Evolutionary conservation across 1,140 invertebrate species (phyloP).

Genomic region (Heliothis subflexa): DNA sequence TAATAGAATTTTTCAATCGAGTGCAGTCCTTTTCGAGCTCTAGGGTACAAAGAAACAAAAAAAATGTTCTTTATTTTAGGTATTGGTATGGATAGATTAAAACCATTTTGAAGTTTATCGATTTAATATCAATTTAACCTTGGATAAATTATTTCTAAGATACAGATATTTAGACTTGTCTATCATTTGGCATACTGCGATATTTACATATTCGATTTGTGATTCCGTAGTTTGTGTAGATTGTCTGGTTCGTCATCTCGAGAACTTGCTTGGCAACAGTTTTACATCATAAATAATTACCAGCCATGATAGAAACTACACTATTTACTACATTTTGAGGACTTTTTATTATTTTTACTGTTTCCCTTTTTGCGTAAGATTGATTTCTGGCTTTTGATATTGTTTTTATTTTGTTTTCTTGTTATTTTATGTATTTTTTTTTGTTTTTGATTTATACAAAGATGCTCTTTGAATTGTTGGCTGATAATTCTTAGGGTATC

Average conservation of each 20-base stretch:
- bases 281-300: slow-evolving; percentile 44
- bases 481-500: slow-evolving; percentile 73
- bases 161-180: too few species aligned
- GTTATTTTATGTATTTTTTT: neutral
- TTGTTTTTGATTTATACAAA: slow-evolving; percentile 30
- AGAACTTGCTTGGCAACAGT: slow-evolving; percentile 30
- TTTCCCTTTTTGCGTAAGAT: slow-evolving; percentile 8
- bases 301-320: slow-evolving; percentile 16
- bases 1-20: too few species aligned
- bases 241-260: neutral
- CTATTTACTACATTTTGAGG: neutral
- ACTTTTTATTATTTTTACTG: slow-evolving; percentile 28
- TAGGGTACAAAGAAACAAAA: too few species aligned
- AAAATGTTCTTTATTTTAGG: too few species aligned
- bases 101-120: too few species aligned
- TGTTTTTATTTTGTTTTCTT: neutral
- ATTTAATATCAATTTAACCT: too few species aligned
- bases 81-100: too few species aligned
- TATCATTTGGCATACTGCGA: neutral
- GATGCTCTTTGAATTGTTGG: slow-evolving; percentile 72
- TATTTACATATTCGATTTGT: slow-evolving; percentile 46
- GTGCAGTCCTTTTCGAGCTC: too few species aligned
- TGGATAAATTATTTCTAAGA: too few species aligned
- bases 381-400: slow-evolving; percentile 22
- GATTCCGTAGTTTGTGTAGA: neutral